Evolutionary conservation across 2,888 invertebrate genomes (phyloP).

Genomic region (Euphydryas editha): DNA sequence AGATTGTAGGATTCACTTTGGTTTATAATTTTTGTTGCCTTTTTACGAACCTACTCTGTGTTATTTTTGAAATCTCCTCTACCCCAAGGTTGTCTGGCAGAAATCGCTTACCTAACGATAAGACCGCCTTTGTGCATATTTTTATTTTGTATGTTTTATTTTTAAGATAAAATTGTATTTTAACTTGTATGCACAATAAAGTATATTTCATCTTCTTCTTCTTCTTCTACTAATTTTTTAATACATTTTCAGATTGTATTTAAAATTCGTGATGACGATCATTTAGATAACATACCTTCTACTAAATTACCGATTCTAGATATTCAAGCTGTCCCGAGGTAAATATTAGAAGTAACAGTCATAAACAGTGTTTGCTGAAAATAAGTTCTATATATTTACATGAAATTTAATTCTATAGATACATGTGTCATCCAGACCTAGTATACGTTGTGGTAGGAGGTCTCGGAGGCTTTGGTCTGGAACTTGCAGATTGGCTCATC

Average conservation of each 20-base stretch:
- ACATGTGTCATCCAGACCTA: slow-evolving; percentile 75
- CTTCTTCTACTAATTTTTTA: not conserved
- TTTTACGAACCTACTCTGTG: too few species aligned
- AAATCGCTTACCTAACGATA: too few species aligned
- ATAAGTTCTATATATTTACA: not conserved
- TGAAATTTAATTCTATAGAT: slow-evolving; percentile 54
- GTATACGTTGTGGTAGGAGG: slow-evolving; percentile 89
- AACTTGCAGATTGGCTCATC: slow-evolving; percentile 93
- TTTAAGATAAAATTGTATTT: too few species aligned
- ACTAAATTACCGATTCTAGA: slow-evolving; percentile 55
- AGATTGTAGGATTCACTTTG: too few species aligned
- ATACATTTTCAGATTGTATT: slow-evolving; percentile 69
- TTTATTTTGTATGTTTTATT: too few species aligned
- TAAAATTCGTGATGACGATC: slow-evolving; percentile 80
- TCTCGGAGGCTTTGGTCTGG: slow-evolving; percentile 96
- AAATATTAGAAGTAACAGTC: slow-evolving; percentile 20
- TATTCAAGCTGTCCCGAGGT: slow-evolving; percentile 73
- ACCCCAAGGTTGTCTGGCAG: too few species aligned
- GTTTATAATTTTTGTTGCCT: too few species aligned
- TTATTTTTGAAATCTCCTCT: too few species aligned
- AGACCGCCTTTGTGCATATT: too few species aligned
- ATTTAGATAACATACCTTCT: slow-evolving; percentile 50
- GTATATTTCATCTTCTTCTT: too few species aligned
- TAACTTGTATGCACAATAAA: too few species aligned
- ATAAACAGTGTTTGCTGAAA: not conserved